These are phyloP conservation scores for Micrasema minimum DNA, from an alignment of 1,140 invertebrate species.

Conservation along the genomic window DNA sequence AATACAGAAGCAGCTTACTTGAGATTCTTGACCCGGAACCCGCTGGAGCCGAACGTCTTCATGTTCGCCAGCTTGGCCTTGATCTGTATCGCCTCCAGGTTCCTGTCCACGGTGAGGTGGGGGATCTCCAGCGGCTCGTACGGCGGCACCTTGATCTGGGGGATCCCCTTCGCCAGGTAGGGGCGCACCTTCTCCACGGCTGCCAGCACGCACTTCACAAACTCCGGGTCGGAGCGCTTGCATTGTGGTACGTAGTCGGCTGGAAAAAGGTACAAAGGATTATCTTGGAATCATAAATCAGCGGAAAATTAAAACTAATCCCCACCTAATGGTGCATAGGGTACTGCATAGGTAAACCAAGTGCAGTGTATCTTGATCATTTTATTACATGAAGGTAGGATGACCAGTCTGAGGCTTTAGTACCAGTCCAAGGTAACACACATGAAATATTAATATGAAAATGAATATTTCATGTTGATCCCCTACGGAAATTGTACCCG, in stretches of 20 bases:
- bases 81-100: slow-evolving; percentile 72
- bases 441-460: too few relatives aligned
- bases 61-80: slow-evolving; percentile 75
- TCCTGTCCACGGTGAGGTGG: slow-evolving; percentile 72
- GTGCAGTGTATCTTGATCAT: too few relatives aligned
- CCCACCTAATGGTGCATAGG: too few relatives aligned
- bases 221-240: slow-evolving; percentile 69
- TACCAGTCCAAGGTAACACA: too few relatives aligned
- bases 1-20: too few relatives aligned
- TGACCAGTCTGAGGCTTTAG: too few relatives aligned
- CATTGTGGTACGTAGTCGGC: slow-evolving; percentile 71
- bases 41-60: slow-evolving; percentile 70
- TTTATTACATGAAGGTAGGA: too few relatives aligned
- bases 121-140: slow-evolving; percentile 74
- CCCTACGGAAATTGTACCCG: too few relatives aligned
- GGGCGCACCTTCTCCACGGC: slow-evolving; percentile 70
- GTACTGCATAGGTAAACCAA: too few relatives aligned
- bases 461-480: too few relatives aligned
- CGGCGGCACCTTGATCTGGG: slow-evolving; percentile 71
- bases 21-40: slow-evolving; percentile 72
- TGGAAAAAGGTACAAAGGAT: slow-evolving; percentile 58
- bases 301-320: too few relatives aligned
- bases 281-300: background rate
- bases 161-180: slow-evolving; percentile 70
- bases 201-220: slow-evolving; percentile 70